Evolutionary conservation across 2,888 invertebrate species (phyloP).

Genomic region (Leucoptera coffeella): DNA sequence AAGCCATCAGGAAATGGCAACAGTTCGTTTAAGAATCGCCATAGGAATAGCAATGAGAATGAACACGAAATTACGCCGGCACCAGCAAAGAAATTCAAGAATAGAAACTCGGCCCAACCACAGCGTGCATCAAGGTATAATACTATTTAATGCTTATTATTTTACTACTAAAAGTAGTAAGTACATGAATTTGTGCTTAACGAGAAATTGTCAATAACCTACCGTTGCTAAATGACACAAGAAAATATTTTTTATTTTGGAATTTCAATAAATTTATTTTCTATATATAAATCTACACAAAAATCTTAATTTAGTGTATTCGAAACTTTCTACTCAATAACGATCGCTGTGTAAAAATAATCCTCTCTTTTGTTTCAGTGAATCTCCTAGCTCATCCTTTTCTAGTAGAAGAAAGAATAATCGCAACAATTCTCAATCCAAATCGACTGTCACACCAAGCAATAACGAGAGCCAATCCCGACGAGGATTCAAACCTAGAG

Average conservation of each 20-base stretch:
- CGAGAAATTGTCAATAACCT: too few species aligned
- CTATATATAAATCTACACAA: too few species aligned
- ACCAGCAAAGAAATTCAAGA: constrained; percentile 40
- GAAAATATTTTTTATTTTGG: too few species aligned
- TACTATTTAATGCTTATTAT: too few species aligned
- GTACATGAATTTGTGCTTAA: too few species aligned
- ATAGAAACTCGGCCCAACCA: constrained; percentile 23
- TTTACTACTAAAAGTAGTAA: too few species aligned
- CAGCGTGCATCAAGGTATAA: constrained; percentile 36
- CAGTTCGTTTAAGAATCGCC: constrained; percentile 58
- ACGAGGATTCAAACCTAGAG: constrained; percentile 65
- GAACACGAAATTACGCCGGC: constrained; percentile 27
- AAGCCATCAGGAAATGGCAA: constrained; percentile 45
- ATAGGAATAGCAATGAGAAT: constrained; percentile 27
- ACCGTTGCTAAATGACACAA: too few species aligned
- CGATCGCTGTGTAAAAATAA: too few species aligned
- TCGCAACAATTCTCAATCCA: constrained; percentile 36
- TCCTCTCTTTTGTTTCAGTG: constrained; percentile 44
- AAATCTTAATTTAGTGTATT: too few species aligned
- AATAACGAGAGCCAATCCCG: constrained; percentile 40
- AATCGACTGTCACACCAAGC: constrained; percentile 32
- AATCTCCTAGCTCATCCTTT: constrained; percentile 35
- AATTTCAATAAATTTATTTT: too few species aligned
- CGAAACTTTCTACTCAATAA: too few species aligned
- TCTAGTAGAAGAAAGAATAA: constrained; percentile 47